Percentiles rank a stretch among this genome's conserved stretches.
These are phyloP conservation scores for Acropora yongei DNA, from an alignment of 64 coral and sea anemone species.

Conservation along the genomic window DNA sequence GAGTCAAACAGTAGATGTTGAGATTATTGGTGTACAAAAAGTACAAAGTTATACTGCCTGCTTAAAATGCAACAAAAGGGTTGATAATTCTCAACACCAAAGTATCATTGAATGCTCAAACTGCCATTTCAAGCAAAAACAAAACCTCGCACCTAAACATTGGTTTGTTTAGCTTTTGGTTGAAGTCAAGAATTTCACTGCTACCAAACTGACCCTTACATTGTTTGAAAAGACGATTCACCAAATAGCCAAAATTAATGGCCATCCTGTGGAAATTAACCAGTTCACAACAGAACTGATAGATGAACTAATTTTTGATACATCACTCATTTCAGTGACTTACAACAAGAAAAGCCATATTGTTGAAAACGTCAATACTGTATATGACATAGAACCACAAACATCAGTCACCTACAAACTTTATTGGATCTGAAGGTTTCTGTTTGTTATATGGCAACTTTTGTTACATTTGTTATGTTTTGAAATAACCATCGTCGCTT, in stretches of 20 bases:
- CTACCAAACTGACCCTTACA: background rate
- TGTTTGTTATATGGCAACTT: background rate
- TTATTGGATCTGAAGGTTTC: background rate
- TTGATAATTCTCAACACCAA: slow-evolving; percentile 24
- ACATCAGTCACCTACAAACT: background rate
- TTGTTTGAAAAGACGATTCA: background rate
- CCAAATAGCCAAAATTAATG: background rate
- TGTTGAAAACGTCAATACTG: background rate
- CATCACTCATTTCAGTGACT: background rate
- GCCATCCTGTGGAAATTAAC: background rate
- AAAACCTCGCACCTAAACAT: background rate
- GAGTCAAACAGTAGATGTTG: slow-evolving; percentile 26
- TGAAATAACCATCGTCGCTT: background rate
- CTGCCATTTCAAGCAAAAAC: slow-evolving; percentile 30
- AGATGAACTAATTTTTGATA: background rate
- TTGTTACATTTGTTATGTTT: background rate
- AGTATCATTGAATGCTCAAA: slow-evolving; percentile 25
- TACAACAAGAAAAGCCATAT: background rate
- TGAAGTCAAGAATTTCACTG: background rate
- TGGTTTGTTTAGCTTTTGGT: slow-evolving; percentile 32
- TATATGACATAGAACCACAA: background rate
- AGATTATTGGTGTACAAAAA: slow-evolving; percentile 47
- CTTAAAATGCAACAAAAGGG: slow-evolving; percentile 49
- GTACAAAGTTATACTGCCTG: slow-evolving; percentile 45
- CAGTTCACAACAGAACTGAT: background rate